Base-by-base conservation (phyloP, 2,888 invertebrate genomes). In the Spialia ferax region DNA sequence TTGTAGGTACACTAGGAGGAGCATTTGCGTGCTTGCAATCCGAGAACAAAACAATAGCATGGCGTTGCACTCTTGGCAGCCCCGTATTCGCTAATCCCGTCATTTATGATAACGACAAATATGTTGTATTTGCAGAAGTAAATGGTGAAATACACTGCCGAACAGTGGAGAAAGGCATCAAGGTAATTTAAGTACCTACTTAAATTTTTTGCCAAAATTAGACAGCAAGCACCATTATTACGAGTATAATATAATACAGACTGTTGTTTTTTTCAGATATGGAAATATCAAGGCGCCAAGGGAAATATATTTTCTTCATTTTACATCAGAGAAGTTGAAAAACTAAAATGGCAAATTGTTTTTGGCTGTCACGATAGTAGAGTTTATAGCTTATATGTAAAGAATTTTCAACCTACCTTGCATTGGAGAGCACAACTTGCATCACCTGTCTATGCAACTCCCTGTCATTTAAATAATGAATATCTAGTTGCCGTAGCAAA, bases 231-330 rank as follows among this genome's bases (percentile, higher is more conserved):
- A 26, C 26, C n/a, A n/a, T 26, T 26, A 26, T 26, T 26, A 26
- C 26, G 26, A n/a, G n/a, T n/a, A n/a, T n/a, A n/a, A n/a, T n/a
- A n/a, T n/a, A n/a, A n/a, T n/a, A n/a, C n/a, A n/a, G n/a, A 7
- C 10, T 32, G 32, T 32, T 32, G 5, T 32, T 60, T 73, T 71
- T 92, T 93, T 64, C 87, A 97, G 97, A 82, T 95, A 52, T 96
- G 96, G 95, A 92, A 83, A 68, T 94, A 87, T 32, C 94, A 94
- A 76, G 85, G 91, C 64, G 94, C 95, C 11, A 89, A 91, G 68
- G 96, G 96, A 10, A 95, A 96, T 74, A 94, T 97, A 73, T 97
- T 97, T 88, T 97, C 97, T 1, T 96, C 97, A 10, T 85, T 97
- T 23, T 87, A 92, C 55, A 79, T 94, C 42, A 89, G 91, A 78